A percentile compares a stretch with the other conserved stretches of the same genome.
Conservation (phyloP, 1,140 invertebrate genomes). For the Grapholita molesta region DNA sequence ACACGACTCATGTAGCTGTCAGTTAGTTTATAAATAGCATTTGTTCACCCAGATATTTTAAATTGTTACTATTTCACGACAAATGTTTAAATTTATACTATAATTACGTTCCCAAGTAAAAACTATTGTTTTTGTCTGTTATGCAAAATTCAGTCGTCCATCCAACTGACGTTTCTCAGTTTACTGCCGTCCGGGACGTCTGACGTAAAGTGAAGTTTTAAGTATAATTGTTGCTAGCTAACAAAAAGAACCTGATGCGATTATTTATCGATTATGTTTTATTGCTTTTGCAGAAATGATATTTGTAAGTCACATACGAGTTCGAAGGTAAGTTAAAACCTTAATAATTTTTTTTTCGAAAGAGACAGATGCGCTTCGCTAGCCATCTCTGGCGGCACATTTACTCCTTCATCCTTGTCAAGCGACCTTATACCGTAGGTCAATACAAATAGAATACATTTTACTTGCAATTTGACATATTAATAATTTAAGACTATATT, state of each 20-base stretch:
- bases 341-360: too few relatives aligned
- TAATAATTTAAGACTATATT: too few relatives aligned
- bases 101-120: not conserved
- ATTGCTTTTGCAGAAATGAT: not conserved
- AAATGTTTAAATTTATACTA: not conserved
- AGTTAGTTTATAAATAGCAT: not conserved
- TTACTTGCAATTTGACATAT: too few relatives aligned
- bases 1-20: not conserved
- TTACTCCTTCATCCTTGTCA: too few relatives aligned
- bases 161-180: not conserved
- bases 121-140: constrained; percentile 11
- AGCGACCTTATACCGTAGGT: too few relatives aligned
- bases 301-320: too few relatives aligned
- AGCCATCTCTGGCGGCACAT: too few relatives aligned
- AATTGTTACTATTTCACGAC: not conserved
- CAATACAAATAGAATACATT: too few relatives aligned
- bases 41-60: not conserved
- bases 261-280: not conserved
- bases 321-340: too few relatives aligned
- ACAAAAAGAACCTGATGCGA: not conserved
- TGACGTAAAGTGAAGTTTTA: not conserved
- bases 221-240: not conserved
- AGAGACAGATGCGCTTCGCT: too few relatives aligned
- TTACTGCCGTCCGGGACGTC: too few relatives aligned
- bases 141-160: not conserved